These are phyloP conservation scores for Microplitis manilae DNA, from an alignment of 2,888 invertebrate genomes.

Conservation along the genomic window DNA sequence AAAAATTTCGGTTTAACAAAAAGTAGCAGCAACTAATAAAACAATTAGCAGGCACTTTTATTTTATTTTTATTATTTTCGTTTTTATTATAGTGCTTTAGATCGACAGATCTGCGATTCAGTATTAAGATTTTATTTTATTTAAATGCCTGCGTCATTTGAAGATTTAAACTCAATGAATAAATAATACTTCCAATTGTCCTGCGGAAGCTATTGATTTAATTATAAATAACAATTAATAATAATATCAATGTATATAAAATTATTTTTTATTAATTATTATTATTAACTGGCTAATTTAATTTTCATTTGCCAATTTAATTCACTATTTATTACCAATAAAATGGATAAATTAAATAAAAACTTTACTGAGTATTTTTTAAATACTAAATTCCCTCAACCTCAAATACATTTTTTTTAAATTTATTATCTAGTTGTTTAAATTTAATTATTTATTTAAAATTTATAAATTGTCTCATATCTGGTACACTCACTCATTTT, in stretches of 20 bases:
- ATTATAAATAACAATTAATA: not conserved
- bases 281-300: not conserved
- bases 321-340: not conserved
- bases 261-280: not conserved
- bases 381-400: not conserved
- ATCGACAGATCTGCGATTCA: slow-evolving; percentile 58
- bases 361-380: not conserved
- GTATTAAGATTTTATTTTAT: slow-evolving; percentile 61
- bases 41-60: slow-evolving; percentile 30
- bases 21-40: slow-evolving; percentile 47
- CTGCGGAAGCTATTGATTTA: not conserved
- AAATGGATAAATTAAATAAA: not conserved
- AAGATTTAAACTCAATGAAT: not conserved
- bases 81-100: slow-evolving; percentile 52
- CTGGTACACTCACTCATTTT: no score
- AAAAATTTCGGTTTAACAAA: slow-evolving; percentile 10
- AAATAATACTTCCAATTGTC: not conserved
- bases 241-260: not conserved
- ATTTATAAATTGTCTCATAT: no score
- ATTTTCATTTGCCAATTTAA: not conserved
- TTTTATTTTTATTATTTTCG: slow-evolving; percentile 8
- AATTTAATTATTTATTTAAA: no score
- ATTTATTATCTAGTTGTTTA: no score
- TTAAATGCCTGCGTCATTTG: slow-evolving; percentile 7
- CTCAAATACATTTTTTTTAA: no score